Base-by-base conservation (phyloP, 2,797 vertebrate species). In the Paramormyrops hopkinsi region DNA sequence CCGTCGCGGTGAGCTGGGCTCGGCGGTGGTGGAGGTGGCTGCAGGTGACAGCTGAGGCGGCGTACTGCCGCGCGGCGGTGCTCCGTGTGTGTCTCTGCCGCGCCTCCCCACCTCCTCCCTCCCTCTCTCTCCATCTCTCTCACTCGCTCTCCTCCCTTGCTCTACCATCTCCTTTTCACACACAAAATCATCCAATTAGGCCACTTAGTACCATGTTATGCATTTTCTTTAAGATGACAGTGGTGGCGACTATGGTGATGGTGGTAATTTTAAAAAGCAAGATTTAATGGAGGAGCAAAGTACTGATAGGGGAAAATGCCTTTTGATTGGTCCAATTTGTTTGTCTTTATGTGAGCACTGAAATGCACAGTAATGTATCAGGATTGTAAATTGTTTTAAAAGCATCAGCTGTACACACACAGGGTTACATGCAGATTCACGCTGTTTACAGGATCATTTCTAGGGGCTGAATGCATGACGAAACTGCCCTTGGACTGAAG, bases 131-230 rank as follows among this genome's bases (percentile, higher is more conserved):
- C 73, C 44, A 19, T n/a, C 54, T 69, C 56, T 48, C 88, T 25
- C 76, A 25, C 33, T 56, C 53, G 5, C 79, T 62, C 88, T 29
- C 79, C 83, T 54, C 19, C 54, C 82, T 65, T 48, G 14, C 48
- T 76, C 89, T 37, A 22, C 54, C 56, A 65, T 22, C 56, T 69
- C 83, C 46, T 51, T 37, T 86, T 51, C 25, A 86, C 50, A 86
- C 56, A 89, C 46, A 88, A 90, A 86, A 90, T 90, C 85, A 92
- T 91, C 90, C 90, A 90, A 94, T 93, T 92, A 89, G 48, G 62
- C 89, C 59, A 87, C 88, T 93, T 91, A 90, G 69, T 91, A 90
- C 86, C 88, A 90, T 93, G 91, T 93, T 88, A 91, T 65, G n/a
- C 91, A 87, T 91, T 89, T 89, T 90, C 69, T 88, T 90, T 90